Conservation (phyloP, 2,797 vertebrate species). For the Sparus aurata region DNA sequence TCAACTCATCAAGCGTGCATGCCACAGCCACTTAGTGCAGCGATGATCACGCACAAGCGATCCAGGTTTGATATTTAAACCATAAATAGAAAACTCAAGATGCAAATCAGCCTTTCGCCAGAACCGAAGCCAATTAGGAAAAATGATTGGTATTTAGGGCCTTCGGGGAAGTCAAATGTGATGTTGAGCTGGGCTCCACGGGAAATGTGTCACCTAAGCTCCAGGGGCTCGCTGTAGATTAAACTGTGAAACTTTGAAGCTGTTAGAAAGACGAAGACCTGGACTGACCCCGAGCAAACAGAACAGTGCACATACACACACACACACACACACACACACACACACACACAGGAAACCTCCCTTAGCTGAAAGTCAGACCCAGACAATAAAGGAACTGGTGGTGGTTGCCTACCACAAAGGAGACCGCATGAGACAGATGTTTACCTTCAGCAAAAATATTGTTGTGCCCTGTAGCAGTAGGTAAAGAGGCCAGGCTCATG, state of each 20-base stretch:
- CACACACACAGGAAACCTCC: background rate
- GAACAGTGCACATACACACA: background rate
- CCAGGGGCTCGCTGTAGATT: conserved; percentile 33
- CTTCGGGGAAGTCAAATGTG: conserved; percentile 19
- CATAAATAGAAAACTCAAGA: background rate
- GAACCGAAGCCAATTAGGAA: conserved; percentile 28
- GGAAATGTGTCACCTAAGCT: conserved; percentile 76
- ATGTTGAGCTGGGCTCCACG: conserved; percentile 46
- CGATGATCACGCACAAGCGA: background rate
- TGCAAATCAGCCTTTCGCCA: background rate
- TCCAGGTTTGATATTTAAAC: background rate
- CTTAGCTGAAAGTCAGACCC: conserved; percentile 27
- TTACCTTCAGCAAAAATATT: conserved; percentile 11
- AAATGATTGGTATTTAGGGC: conserved; percentile 46
- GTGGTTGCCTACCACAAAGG: conserved; percentile 42
- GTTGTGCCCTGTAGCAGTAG: background rate
- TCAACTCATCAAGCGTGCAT: conserved; percentile 3
- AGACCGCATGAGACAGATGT: conserved; percentile 4
- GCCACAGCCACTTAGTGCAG: background rate
- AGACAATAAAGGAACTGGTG: conserved; percentile 15
- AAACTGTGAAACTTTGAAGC: conserved; percentile 32
- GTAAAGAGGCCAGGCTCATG: background rate
- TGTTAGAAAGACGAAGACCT: conserved; percentile 17
- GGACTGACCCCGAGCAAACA: conserved; percentile 40
- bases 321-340: background rate